Evolutionary conservation across 2,888 invertebrate species (phyloP).

Genomic region (Acleris sparsana): DNA sequence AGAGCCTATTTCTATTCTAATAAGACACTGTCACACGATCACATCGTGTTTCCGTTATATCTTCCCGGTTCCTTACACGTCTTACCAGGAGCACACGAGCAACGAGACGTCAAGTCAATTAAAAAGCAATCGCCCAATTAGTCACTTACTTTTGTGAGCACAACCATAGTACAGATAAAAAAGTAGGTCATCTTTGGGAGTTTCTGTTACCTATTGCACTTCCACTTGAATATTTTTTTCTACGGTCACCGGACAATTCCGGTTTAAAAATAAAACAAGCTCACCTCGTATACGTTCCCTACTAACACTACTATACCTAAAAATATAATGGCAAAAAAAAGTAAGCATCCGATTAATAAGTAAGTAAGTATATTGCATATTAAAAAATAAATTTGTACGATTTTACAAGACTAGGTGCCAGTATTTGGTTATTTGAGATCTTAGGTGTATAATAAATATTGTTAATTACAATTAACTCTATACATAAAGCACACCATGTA

Average conservation of each 20-base stretch:
- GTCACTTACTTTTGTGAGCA: no score
- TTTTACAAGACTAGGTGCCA: conserved; percentile 16
- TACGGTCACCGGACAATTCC: no score
- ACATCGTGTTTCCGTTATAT: conserved; percentile 42
- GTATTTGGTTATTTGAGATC: conserved; percentile 20
- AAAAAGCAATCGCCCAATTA: no score
- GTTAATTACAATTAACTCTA: conserved; percentile 40
- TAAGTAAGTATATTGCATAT: not conserved
- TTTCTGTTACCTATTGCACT: no score
- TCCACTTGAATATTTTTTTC: no score
- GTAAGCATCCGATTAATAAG: not conserved
- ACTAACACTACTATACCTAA: not conserved
- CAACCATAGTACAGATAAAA: no score
- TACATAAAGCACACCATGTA: conserved; percentile 51
- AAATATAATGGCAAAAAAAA: not conserved
- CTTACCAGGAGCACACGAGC: conserved; percentile 1
- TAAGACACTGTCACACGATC: conserved; percentile 63
- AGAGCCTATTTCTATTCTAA: conserved; percentile 47
- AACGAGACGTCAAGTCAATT: no score
- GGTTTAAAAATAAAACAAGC: no score
- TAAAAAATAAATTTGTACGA: conserved; percentile 17
- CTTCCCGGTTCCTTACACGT: conserved; percentile 30
- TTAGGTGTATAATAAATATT: not conserved
- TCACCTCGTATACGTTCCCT: no score
- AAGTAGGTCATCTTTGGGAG: no score